A percentile compares a stretch with the other conserved stretches of the same genome.
Conservation (phyloP, 2,797 vertebrate species). For the Columba guinea region DNA sequence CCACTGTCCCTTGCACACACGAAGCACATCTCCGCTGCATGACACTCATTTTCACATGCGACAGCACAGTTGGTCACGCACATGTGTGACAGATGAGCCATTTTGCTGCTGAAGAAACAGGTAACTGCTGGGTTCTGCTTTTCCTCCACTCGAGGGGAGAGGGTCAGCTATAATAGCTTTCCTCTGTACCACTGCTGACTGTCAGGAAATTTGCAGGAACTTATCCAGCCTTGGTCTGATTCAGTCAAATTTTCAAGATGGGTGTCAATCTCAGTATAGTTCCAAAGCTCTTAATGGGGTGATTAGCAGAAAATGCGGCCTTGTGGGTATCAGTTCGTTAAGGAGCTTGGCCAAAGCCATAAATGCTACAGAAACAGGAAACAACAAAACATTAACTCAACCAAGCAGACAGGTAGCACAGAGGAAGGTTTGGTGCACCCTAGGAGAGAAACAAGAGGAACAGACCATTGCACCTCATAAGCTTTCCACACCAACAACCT, state of each 20-base stretch:
- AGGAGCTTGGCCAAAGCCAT: neutral
- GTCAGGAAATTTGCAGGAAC: neutral
- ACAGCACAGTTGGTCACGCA: neutral
- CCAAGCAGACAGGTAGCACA: neutral
- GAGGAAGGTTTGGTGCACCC: neutral
- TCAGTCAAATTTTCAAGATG: neutral
- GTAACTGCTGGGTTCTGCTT: neutral
- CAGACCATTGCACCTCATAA: neutral
- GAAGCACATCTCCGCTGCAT: rapidly evolving
- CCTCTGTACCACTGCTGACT: neutral
- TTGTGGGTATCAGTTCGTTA: neutral
- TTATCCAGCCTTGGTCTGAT: neutral
- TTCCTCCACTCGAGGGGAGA: neutral
- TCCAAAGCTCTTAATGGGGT: neutral
- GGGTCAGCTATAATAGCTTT: neutral
- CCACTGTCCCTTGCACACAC: neutral
- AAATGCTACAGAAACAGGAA: neutral
- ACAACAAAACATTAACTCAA: neutral
- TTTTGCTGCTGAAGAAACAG: neutral
- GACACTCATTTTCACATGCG: rapidly evolving
- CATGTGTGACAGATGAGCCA: neutral
- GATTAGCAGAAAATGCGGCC: neutral
- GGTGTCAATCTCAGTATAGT: neutral
- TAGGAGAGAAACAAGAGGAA: neutral
- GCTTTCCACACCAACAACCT: neutral